phyloP scores from a whole-genome alignment of 92 coral and sea anemone genomes.

The Meandrina meandrites region DNA sequence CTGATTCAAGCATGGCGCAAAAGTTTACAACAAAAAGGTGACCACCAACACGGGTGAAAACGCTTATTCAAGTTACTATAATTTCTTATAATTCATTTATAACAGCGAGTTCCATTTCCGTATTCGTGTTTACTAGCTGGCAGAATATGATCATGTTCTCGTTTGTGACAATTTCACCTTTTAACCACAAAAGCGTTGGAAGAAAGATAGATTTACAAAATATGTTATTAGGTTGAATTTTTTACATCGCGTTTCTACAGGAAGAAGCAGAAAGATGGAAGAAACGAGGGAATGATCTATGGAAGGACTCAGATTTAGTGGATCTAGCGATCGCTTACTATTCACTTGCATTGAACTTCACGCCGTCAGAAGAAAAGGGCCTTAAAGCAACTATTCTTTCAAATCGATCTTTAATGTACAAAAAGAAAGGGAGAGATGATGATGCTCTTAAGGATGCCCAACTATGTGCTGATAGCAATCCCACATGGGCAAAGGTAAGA shows the following conservation, averaged over 20 bases:
- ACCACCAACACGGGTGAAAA: too few relatives aligned
- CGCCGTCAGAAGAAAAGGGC: slow-evolving; percentile 34
- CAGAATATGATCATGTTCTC: too few relatives aligned
- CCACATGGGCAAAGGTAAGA: slow-evolving; percentile 62
- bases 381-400: slow-evolving; percentile 47
- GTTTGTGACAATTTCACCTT: too few relatives aligned
- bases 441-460: slow-evolving; percentile 59
- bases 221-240: not conserved
- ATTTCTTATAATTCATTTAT: too few relatives aligned
- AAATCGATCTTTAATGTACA: slow-evolving; percentile 59
- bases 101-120: too few relatives aligned
- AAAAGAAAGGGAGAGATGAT: slow-evolving; percentile 13
- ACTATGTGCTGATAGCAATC: slow-evolving; percentile 40
- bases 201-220: too few relatives aligned
- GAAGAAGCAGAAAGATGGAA: slow-evolving; percentile 57
- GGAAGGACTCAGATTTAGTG: not conserved
- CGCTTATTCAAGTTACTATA: too few relatives aligned
- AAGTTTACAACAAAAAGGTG: too few relatives aligned
- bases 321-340: slow-evolving; percentile 15
- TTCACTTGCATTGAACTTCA: slow-evolving; percentile 40
- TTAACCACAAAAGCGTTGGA: too few relatives aligned
- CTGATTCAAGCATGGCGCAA: too few relatives aligned
- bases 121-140: too few relatives aligned
- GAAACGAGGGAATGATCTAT: slow-evolving; percentile 40
- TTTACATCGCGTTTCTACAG: slow-evolving; percentile 10